Evolutionary conservation across 1,140 invertebrate genomes (phyloP).

Genomic region (Drosophila lacertosa): DNA sequence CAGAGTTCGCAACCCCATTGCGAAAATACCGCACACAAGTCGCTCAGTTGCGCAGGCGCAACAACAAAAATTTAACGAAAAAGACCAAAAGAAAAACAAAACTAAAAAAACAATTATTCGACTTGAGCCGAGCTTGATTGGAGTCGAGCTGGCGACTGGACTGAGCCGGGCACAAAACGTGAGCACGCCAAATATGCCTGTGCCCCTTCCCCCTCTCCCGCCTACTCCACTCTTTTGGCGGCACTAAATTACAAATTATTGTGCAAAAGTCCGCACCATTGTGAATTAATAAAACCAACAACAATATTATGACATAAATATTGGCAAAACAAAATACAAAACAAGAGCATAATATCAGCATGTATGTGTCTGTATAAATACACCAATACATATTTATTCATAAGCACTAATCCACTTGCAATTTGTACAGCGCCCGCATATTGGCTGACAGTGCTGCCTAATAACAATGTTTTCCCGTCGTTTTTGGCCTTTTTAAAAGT

Average conservation of each 20-base stretch:
- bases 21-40: conserved; percentile 38
- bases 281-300: conserved; percentile 54
- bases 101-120: conserved; percentile 1
- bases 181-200: conserved; percentile 39
- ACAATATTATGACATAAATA: conserved; percentile 59
- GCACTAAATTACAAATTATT: conserved; percentile 46
- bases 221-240: conserved; percentile 3
- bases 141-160: conserved; percentile 35
- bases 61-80: conserved; percentile 1
- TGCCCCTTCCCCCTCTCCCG: neutral
- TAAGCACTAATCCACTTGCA: neutral
- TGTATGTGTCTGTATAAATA: neutral
- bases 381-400: neutral
- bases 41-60: conserved; percentile 65
- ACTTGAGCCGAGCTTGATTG: conserved; percentile 36
- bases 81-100: neutral
- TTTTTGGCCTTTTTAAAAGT: conserved; percentile 1
- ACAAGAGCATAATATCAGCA: conserved; percentile 37
- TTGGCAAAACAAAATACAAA: conserved; percentile 36
- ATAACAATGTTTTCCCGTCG: neutral
- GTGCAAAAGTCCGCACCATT: conserved; percentile 53
- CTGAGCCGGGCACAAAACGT: conserved; percentile 33
- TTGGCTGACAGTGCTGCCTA: neutral
- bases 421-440: conserved; percentile 20
- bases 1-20: conserved; percentile 58